Evolutionary conservation across 64 coral and sea anemone species (phyloP).

Genomic region (Dendrophyllia cribrosa): DNA sequence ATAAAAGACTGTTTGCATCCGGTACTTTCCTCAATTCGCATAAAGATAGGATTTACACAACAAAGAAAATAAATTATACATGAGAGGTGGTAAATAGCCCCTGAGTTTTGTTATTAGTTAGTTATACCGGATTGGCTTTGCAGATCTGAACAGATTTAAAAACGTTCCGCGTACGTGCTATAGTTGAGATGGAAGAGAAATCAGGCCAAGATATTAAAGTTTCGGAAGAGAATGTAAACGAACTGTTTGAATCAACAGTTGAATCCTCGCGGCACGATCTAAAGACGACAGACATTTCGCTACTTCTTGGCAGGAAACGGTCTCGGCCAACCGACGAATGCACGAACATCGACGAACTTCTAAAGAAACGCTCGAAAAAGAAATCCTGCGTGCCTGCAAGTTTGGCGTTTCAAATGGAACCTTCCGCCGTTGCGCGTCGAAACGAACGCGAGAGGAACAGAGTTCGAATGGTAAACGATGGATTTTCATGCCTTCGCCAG

Average conservation of each 20-base stretch:
- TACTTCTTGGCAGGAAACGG: conserved; percentile 55
- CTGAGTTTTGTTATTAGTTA: conserved; percentile 39
- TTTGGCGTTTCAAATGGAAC: conserved; percentile 85
- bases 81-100: conserved; percentile 79
- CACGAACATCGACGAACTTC: conserved; percentile 2
- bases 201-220: not conserved
- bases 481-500: conserved; percentile 93
- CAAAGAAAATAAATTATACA: conserved; percentile 88
- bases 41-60: conserved; percentile 90
- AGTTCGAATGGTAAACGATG: conserved; percentile 95
- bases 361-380: conserved; percentile 53
- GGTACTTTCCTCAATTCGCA: conserved; percentile 59
- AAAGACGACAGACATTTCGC: conserved; percentile 8
- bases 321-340: conserved; percentile 27
- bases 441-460: conserved; percentile 97
- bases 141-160: conserved; percentile 9
- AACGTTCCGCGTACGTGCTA: not conserved
- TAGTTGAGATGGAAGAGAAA: conserved; percentile 12
- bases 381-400: conserved; percentile 40
- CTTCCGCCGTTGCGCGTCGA: conserved; percentile 81
- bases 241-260: conserved; percentile 5
- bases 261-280: not conserved
- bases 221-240: not conserved
- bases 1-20: conserved; percentile 51
- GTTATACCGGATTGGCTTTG: conserved; percentile 11